Conservation (phyloP, 2,797 vertebrate genomes). For the Vireo griseus region DNA sequence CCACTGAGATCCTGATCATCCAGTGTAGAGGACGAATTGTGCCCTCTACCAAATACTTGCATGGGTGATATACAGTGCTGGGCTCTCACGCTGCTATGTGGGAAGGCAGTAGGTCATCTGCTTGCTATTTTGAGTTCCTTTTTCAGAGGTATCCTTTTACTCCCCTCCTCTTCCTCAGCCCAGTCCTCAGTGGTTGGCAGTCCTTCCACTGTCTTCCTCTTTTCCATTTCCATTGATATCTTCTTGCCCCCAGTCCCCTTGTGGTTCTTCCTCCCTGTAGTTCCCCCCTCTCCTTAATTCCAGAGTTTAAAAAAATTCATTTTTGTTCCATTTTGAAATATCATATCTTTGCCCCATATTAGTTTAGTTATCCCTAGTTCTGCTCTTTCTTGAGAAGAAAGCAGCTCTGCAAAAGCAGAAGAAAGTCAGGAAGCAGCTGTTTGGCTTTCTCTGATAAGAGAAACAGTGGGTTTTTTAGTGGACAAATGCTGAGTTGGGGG, state of each 20-base stretch:
- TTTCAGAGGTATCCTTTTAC: slow-evolving; percentile 22
- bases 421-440: neutral
- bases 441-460: neutral
- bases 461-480: neutral
- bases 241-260: neutral
- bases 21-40: neutral
- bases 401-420: neutral
- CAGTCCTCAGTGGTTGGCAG: neutral
- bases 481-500: neutral
- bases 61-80: neutral
- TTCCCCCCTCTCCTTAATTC: rapidly evolving
- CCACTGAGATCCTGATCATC: neutral
- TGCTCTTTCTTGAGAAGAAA: neutral
- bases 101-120: neutral
- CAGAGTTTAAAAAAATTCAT: neutral
- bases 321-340: neutral
- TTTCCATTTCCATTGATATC: neutral
- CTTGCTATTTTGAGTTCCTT: slow-evolving; percentile 15
- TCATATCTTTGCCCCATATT: neutral
- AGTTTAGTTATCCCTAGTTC: neutral
- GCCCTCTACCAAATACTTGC: neutral
- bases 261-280: neutral
- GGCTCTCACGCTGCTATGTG: neutral
- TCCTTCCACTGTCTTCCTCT: neutral
- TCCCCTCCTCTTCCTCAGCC: neutral